phyloP scores from a whole-genome alignment of 2,888 invertebrate genomes.

The Trileptium ribeirensis region DNA sequence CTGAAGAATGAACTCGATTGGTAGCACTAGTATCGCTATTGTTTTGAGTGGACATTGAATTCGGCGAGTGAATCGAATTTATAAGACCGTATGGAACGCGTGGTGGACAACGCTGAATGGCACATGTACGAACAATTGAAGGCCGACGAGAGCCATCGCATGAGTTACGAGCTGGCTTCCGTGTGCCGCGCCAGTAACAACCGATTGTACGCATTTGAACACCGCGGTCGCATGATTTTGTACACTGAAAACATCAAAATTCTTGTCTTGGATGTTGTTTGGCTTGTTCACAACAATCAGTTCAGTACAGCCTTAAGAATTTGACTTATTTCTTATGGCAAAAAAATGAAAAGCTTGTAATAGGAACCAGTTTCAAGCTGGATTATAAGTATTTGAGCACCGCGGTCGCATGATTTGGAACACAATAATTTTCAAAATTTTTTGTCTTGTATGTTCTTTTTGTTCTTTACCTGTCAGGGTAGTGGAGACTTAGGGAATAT shows the following conservation, averaged over 20 bases:
- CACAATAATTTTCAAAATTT: not conserved
- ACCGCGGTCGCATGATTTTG: constrained; percentile 5
- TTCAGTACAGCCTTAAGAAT: no score
- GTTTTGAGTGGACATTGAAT: not conserved
- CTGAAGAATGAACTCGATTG: not conserved
- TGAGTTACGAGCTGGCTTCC: constrained; percentile 45
- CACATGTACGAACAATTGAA: constrained; percentile 69
- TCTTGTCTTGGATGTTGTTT: no score
- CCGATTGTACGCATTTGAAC: constrained; percentile 8
- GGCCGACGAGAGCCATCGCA: constrained; percentile 72
- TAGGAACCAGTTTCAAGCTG: no score
- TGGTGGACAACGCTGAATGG: constrained; percentile 48
- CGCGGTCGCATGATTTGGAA: not conserved
- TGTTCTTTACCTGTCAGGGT: no score
- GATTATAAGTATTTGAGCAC: not conserved
- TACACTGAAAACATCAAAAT: not conserved
- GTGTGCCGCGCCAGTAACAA: not conserved
- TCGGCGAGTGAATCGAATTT: not conserved
- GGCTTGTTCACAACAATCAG: no score
- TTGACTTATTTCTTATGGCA: no score
- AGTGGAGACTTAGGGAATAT: no score
- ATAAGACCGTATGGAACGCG: not conserved
- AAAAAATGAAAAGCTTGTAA: not conserved
- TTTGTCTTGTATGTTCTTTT: no score
- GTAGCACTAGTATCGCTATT: not conserved